Conservation (phyloP, 1,140 invertebrate species). For the Subanguina moxae region DNA sequence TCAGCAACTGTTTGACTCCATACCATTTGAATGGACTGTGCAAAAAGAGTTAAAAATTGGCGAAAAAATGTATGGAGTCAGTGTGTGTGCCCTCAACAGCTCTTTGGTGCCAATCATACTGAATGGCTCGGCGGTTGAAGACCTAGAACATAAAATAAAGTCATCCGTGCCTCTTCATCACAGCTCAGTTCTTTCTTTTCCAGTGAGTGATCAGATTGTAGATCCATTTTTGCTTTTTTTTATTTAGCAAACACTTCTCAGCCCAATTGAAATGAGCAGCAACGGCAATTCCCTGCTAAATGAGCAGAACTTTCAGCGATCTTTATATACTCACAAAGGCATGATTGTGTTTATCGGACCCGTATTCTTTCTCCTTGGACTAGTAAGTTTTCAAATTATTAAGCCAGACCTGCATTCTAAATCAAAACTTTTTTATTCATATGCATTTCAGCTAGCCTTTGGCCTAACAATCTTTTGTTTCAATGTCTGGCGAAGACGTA, state of each 20-base stretch:
- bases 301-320: neutral
- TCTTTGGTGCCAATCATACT: conserved; percentile 16
- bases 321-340: neutral
- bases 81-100: conserved; percentile 19
- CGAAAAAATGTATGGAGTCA: conserved; percentile 13
- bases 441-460: neutral
- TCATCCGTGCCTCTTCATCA: neutral
- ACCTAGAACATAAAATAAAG: neutral
- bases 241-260: conserved; percentile 10
- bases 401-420: neutral
- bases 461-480: neutral
- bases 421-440: neutral
- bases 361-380: neutral
- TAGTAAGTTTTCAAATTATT: neutral
- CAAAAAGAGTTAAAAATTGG: conserved; percentile 7
- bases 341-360: conserved; percentile 1
- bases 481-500: neutral
- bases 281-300: neutral
- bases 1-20: conserved; percentile 3
- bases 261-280: conserved; percentile 9
- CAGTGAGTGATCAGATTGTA: neutral
- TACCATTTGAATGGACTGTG: conserved; percentile 3
- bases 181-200: conserved; percentile 13
- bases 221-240: neutral
- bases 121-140: conserved; percentile 1